These are phyloP conservation scores for Thera obeliscata DNA, from an alignment of 2,888 invertebrate species.

Conservation along the genomic window DNA sequence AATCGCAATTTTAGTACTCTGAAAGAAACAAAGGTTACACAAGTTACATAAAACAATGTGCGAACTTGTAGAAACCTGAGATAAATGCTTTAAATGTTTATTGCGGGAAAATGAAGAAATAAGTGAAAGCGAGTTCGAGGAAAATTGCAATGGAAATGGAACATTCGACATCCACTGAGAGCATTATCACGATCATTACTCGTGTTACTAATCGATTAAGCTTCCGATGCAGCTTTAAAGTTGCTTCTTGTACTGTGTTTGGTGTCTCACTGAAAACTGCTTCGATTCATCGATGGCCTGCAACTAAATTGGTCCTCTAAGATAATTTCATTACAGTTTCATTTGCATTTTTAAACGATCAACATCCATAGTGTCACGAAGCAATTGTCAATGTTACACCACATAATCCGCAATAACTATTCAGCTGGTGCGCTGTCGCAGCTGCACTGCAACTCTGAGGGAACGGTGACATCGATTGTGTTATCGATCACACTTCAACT, in stretches of 20 bases:
- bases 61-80: conserved; percentile 11
- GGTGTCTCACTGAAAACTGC: conserved; percentile 13
- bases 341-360: conserved; percentile 9
- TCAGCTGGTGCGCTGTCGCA: conserved; percentile 56
- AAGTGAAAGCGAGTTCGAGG: conserved; percentile 12
- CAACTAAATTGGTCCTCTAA: conserved; percentile 7
- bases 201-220: background rate
- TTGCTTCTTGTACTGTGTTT: conserved; percentile 5
- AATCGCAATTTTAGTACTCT: background rate
- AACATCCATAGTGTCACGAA: conserved; percentile 35
- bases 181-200: background rate
- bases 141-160: conserved; percentile 9
- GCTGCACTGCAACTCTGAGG: conserved; percentile 52
- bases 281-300: conserved; percentile 5
- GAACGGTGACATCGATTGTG: conserved; percentile 46
- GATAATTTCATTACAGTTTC: background rate
- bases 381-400: conserved; percentile 53
- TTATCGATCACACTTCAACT: conserved; percentile 63
- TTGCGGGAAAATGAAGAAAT: conserved; percentile 13
- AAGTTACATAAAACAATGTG: conserved; percentile 16
- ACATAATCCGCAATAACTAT: conserved; percentile 63
- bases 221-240: background rate
- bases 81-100: conserved; percentile 6
- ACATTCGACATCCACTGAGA: background rate
- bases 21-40: conserved; percentile 9